Evolutionary conservation across 2,113 vertebrate species (phyloP).

Genomic region (Blennius ocellaris): DNA sequence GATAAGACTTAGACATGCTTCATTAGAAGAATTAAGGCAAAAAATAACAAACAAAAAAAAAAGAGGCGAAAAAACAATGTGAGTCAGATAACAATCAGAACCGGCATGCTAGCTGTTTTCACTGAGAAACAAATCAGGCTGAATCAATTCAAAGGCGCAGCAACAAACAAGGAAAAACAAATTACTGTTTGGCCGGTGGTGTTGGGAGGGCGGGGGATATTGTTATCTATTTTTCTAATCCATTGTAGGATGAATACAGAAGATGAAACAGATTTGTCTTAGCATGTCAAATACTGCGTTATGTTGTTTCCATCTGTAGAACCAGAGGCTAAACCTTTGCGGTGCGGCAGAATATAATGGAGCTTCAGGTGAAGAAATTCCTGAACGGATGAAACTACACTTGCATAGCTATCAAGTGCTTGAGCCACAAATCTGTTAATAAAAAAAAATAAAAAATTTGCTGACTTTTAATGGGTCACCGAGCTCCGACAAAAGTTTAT

Average conservation of each 20-base stretch:
- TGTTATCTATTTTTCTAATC: conserved; percentile 79
- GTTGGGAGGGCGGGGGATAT: conserved; percentile 32
- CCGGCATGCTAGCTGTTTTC: conserved; percentile 56
- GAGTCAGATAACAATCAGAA: conserved; percentile 64
- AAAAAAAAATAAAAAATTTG: background rate
- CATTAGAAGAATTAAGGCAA: conserved; percentile 61
- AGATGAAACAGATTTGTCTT: conserved; percentile 67
- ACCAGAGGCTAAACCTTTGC: conserved; percentile 57
- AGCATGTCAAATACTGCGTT: conserved; percentile 55
- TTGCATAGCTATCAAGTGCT: conserved; percentile 31
- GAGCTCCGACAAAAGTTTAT: conserved; percentile 23
- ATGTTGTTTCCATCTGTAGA: conserved; percentile 54
- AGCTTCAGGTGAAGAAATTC: conserved; percentile 28
- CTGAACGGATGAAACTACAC: conserved; percentile 52
- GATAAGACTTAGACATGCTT: conserved; percentile 73
- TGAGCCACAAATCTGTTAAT: conserved; percentile 7
- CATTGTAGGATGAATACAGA: conserved; percentile 57
- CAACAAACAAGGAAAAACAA: conserved; percentile 40
- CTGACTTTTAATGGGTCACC: conserved; percentile 30
- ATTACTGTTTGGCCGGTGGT: conserved; percentile 46
- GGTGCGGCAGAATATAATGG: conserved; percentile 38
- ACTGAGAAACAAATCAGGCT: conserved; percentile 56
- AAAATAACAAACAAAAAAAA: background rate
- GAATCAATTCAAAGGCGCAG: conserved; percentile 62
- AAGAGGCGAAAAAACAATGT: conserved; percentile 15